These are phyloP conservation scores for Eupeodes luniger DNA, from an alignment of 2,888 invertebrate species.

Conservation along the genomic window DNA sequence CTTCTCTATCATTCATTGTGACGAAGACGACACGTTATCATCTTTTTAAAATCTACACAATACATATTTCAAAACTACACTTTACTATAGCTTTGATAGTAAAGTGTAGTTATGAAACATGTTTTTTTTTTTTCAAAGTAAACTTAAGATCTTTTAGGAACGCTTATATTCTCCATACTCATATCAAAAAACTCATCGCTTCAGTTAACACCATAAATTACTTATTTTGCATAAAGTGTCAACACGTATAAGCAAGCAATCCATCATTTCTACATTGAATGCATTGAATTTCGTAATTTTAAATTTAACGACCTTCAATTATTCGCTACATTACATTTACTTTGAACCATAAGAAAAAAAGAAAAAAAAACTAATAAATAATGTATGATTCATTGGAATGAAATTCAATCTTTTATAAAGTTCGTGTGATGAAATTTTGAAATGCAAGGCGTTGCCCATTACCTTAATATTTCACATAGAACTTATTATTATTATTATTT, in stretches of 20 bases:
- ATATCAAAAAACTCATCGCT: background rate
- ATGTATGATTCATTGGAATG: constrained; percentile 28
- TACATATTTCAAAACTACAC: too few relatives aligned
- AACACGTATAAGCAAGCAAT: constrained; percentile 14
- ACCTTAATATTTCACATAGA: background rate
- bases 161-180: background rate
- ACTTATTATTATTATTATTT: constrained; percentile 8
- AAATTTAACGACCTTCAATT: constrained; percentile 21
- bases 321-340: constrained; percentile 16
- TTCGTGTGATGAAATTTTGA: constrained; percentile 12
- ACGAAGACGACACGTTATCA: too few relatives aligned
- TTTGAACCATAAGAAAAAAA: background rate
- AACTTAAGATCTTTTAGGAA: background rate
- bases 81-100: too few relatives aligned
- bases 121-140: background rate
- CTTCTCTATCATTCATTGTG: too few relatives aligned
- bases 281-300: constrained; percentile 33
- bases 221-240: constrained; percentile 19
- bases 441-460: constrained; percentile 11
- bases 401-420: constrained; percentile 17
- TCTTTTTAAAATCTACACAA: too few relatives aligned
- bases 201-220: constrained; percentile 17
- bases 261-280: constrained; percentile 13
- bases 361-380: background rate
- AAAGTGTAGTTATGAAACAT: too few relatives aligned